Conservation (phyloP, 2,113 vertebrate genomes). For the Neoarius graeffei region DNA sequence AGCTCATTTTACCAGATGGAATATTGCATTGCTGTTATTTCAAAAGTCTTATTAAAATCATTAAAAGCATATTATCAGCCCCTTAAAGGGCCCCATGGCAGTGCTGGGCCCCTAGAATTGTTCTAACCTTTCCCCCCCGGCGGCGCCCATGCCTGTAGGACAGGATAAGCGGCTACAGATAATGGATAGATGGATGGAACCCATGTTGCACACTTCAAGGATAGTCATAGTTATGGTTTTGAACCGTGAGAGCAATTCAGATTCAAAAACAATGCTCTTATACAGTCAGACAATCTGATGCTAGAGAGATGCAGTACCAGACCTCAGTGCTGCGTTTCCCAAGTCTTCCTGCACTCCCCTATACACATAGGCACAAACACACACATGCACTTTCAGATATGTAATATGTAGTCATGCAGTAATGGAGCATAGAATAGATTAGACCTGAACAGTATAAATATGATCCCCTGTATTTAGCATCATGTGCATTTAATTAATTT, state of each 20-base stretch:
- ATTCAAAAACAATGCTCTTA: neutral
- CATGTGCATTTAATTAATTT: conserved; percentile 8
- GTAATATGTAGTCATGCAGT: neutral
- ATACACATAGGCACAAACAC: neutral
- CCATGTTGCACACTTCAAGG: conserved; percentile 20
- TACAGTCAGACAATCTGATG: neutral
- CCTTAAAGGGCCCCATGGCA: too few species aligned
- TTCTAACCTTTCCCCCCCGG: too few species aligned
- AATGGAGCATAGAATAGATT: neutral
- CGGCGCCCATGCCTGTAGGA: too few species aligned
- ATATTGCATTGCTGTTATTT: too few species aligned
- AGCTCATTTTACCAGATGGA: too few species aligned
- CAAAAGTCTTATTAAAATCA: too few species aligned
- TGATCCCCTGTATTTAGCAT: conserved; percentile 14
- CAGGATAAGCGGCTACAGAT: too few species aligned
- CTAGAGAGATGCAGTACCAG: neutral
- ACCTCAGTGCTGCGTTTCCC: neutral
- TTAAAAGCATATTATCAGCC: too few species aligned
- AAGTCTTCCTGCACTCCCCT: too few species aligned
- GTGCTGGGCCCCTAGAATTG: too few species aligned
- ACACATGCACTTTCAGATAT: neutral
- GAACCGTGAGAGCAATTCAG: neutral
- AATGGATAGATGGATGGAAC: neutral
- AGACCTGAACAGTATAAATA: neutral
- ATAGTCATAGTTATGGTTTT: conserved; percentile 36